Percentiles rank a stretch among this genome's conserved stretches.
phyloP scores from a whole-genome alignment of 2,888 invertebrate genomes.

The Sialis lutaria region DNA sequence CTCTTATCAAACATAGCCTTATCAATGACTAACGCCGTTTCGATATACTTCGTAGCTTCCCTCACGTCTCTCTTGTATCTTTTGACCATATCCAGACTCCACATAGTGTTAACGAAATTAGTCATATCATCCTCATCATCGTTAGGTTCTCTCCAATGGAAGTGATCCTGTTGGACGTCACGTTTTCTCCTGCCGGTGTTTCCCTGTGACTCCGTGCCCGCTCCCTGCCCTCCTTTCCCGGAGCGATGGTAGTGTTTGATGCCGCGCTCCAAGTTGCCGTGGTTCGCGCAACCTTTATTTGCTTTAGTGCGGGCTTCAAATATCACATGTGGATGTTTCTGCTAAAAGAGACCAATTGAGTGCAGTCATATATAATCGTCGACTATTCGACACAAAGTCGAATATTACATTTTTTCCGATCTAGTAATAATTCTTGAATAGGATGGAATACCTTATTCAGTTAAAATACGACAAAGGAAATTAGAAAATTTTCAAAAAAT shows the following conservation, averaged over 20 bases:
- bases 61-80: conserved; percentile 60
- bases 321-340: conserved; percentile 95
- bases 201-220: conserved; percentile 14
- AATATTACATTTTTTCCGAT: too few species aligned
- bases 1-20: conserved; percentile 90
- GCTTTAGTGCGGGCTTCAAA: conserved; percentile 86
- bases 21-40: conserved; percentile 90
- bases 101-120: too few species aligned
- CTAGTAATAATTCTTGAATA: too few species aligned
- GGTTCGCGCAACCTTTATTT: conserved; percentile 82
- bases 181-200: neutral
- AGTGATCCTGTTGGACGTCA: too few species aligned
- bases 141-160: neutral
- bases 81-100: too few species aligned
- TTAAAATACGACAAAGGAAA: too few species aligned
- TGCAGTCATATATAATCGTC: conserved; percentile 20
- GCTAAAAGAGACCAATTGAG: conserved; percentile 50
- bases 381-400: too few species aligned
- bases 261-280: conserved; percentile 57
- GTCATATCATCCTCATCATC: conserved; percentile 7
- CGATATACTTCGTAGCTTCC: conserved; percentile 86
- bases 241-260: conserved; percentile 42
- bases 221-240: conserved; percentile 16
- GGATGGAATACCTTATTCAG: too few species aligned
- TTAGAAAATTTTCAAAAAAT: too few species aligned